Evolutionary conservation across 2,797 vertebrate species (phyloP).

Genomic region (Coregonus sp.): DNA sequence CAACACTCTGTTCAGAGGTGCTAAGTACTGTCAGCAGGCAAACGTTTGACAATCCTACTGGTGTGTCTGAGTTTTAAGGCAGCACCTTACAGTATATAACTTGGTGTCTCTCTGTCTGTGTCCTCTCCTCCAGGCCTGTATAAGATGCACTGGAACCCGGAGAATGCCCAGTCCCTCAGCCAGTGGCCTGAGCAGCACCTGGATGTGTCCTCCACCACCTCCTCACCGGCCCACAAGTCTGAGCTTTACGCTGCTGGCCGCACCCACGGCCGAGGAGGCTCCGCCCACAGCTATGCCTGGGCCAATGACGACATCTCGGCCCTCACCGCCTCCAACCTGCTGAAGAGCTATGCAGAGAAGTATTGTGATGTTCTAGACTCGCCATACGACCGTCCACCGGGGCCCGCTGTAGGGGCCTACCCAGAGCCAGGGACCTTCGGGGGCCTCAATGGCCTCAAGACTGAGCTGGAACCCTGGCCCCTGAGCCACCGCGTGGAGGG

Average conservation of each 20-base stretch:
- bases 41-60: not conserved
- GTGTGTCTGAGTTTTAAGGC: too few species aligned
- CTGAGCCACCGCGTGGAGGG: conserved; percentile 81
- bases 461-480: conserved; percentile 89
- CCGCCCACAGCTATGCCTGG: conserved; percentile 82
- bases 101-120: too few species aligned
- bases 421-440: conserved; percentile 84
- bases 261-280: conserved; percentile 68
- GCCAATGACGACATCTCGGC: conserved; percentile 98
- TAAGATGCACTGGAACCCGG: conserved; percentile 99
- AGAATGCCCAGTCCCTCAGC: conserved; percentile 98
- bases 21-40: not conserved
- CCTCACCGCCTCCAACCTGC: conserved; percentile 94
- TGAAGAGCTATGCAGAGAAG: conserved; percentile 98
- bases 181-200: conserved; percentile 99
- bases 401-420: conserved; percentile 76
- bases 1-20: too few species aligned
- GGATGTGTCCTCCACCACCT: conserved; percentile 96
- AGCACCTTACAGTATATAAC: not conserved
- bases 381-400: conserved; percentile 86
- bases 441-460: conserved; percentile 80
- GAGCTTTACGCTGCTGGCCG: conserved; percentile 79
- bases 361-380: conserved; percentile 91
- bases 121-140: conserved; percentile 78
- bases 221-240: conserved; percentile 92